Percentiles rank a stretch among this genome's conserved stretches.
These are phyloP conservation scores for Phyllostomus hastatus DNA, from an alignment of 2,113 vertebrate species.

Conservation along the genomic window DNA sequence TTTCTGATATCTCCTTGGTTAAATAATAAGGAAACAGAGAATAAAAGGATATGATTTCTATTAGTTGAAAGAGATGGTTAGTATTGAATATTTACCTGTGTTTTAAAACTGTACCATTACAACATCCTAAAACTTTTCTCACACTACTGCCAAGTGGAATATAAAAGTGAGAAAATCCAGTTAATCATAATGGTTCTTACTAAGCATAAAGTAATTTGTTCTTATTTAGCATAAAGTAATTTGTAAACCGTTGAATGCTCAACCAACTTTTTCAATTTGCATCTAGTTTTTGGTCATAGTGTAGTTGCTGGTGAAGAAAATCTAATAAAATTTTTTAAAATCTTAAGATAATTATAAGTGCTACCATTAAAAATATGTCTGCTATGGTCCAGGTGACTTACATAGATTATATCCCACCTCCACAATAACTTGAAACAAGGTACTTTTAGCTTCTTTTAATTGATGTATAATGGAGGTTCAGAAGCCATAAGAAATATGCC, in stretches of 20 bases:
- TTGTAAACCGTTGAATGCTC: conserved; percentile 58
- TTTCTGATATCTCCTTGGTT: not conserved
- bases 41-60: not conserved
- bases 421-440: not conserved
- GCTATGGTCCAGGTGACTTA: not conserved
- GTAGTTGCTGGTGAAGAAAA: conserved; percentile 21
- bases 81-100: not conserved
- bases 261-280: conserved; percentile 47
- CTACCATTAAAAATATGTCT: conserved; percentile 18
- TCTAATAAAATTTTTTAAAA: conserved; percentile 44
- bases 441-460: not conserved
- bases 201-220: conserved; percentile 34
- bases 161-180: conserved; percentile 1
- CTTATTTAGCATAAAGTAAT: conserved; percentile 11
- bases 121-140: not conserved
- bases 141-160: not conserved
- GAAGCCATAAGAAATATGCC: not conserved
- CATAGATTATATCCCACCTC: not conserved
- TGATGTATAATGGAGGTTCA: not conserved
- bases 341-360: conserved; percentile 37
- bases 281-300: conserved; percentile 26
- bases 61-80: conserved; percentile 32
- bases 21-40: not conserved
- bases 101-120: not conserved
- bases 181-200: conserved; percentile 12